A percentile compares a stretch with the other conserved stretches of the same genome.
These are phyloP conservation scores for Zoanthus sansibaricus DNA, from an alignment of 92 coral and sea anemone species.

Conservation along the genomic window DNA sequence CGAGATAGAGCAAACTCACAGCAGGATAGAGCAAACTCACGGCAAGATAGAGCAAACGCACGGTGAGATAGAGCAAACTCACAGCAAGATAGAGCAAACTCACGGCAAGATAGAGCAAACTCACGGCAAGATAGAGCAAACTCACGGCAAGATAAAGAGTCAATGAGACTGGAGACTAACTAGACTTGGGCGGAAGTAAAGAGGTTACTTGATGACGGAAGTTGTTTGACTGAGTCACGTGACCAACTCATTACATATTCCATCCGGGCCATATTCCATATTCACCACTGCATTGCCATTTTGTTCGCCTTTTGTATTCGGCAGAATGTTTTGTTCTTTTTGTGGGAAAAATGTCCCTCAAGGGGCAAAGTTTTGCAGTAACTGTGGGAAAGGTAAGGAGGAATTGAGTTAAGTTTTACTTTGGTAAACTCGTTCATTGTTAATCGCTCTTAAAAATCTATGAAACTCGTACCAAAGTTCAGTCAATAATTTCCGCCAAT, in stretches of 20 bases:
- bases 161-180: background rate
- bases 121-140: too few relatives aligned
- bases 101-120: too few relatives aligned
- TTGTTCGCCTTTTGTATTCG: too few relatives aligned
- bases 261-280: background rate
- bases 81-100: too few relatives aligned
- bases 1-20: too few relatives aligned
- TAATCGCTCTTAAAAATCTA: constrained; percentile 31
- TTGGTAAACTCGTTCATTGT: constrained; percentile 22
- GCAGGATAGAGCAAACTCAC: too few relatives aligned
- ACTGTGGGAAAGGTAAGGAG: constrained; percentile 41
- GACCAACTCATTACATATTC: background rate
- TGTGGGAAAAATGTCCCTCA: constrained; percentile 20
- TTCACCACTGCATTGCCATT: background rate
- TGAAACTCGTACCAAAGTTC: constrained; percentile 36
- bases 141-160: background rate
- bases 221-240: background rate
- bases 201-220: background rate
- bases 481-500: constrained; percentile 31
- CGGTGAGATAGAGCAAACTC: too few relatives aligned
- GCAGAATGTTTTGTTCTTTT: background rate
- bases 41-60: too few relatives aligned
- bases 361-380: constrained; percentile 40
- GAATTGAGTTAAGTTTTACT: constrained; percentile 26
- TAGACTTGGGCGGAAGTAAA: background rate